Evolutionary conservation across 2,888 invertebrate genomes (phyloP), one percentile per base, ranked within the genome.

Genomic region (Mamestra brassicae): DNA sequence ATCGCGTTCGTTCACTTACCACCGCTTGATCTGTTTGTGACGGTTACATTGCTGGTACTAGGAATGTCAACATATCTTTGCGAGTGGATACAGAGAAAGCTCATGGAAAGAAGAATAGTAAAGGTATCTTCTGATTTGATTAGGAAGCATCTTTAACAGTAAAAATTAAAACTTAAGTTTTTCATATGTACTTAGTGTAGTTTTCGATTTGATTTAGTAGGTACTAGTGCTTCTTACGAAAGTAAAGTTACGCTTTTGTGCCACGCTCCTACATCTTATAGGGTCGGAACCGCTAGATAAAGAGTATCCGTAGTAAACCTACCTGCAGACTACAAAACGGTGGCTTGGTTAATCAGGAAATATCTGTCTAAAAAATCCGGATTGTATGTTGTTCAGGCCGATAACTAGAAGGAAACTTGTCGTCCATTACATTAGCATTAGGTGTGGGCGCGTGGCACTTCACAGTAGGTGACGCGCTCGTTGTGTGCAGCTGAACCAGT

Each of bases 61-160:
- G 93, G 90, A n/a, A 68, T 92, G 34, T 45, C 90, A 26, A 92
- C 88, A 54, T 94, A 95, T 80, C 73, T 94, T 62, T 93, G 91
- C 85, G 95, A 95, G 85, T 95, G 94, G 94, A 92, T 95, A 80
- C 95, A 95, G 75, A 92, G 93, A 80, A 95, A 95, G 87, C 83
- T 94, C 52, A 92, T 94, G 92, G 94, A 95, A 87, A 92, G 90
- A 86, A 90, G 96, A 81, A 93, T 95, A 82, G 76, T 90, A 63
- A 95, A 95, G 94, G 95, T 95, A 45, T 34, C 17, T 58, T 52
- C 17, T 55, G 26, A 69, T 62, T 67, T n/a, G n/a, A 45, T 52
- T 54, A 13, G 45, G 8, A 36, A 52, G 42, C 38, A 50, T 42
- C 3, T 50, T 71, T 42, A 26, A 26, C 26, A 26, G 26, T 26